Evolutionary conservation across 1,140 invertebrate species (phyloP), one percentile per base, ranked within the genome.

Genomic region (Calephelis virginiensis): DNA sequence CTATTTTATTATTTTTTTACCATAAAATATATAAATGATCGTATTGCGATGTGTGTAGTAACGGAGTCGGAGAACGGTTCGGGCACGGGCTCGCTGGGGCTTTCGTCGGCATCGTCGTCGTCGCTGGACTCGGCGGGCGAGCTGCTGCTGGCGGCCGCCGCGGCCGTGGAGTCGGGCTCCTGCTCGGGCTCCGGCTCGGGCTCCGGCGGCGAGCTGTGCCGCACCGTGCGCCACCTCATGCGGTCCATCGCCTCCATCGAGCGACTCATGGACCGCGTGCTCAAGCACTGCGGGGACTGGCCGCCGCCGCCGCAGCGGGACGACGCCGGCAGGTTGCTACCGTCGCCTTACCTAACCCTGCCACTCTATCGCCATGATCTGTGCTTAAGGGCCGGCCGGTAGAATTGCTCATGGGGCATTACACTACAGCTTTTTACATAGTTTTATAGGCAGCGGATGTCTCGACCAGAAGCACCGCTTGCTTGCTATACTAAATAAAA

Each of bases 221-320:
- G 80, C 10, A 83, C 86, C 8, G 83, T 86, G 14, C 43, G 82
- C 0, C 82, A 81, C 43, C 78, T 86, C 17, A 85, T 85, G 81
- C 69, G 80, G 38, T 86, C 83, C 60, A 89, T 89, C 17, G 86
- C 86, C 0, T 78, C 80, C 17, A 83, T 86, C n/a, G 83, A 89
- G 73, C 48, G 83, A 47, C 74, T 86, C 8, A 86, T 89, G 84
- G 84, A 89, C 67, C 66, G 80, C 8, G 83, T 85, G 70, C 69
- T 86, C 46, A 70, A 74, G 47, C 86, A 83, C 50, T 84, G 82
- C 64, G 86, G 78, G 56, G 78, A 78, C 37, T 85, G 81, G 75
- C 80, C 79, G 12, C 64, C 71, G 38, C 68, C 69, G 59, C 64
- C 10, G 59, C 59, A 43, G 37, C 59, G 59, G 37, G 48, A 13